These are phyloP conservation scores for Thymelicus acteon DNA, from an alignment of 2,888 invertebrate genomes.

Conservation along the genomic window DNA sequence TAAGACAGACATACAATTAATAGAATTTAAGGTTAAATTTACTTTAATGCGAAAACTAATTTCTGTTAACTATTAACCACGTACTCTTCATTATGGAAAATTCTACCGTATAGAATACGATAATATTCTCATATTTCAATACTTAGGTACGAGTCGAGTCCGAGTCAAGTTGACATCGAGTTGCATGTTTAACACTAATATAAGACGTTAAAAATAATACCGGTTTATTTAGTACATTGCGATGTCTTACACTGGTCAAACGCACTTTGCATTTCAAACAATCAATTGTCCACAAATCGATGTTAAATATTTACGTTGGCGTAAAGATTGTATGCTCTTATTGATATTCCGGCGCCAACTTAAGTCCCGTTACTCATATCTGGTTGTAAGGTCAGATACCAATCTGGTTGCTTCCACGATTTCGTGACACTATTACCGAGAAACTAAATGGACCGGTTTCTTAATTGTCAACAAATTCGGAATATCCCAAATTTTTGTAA, in stretches of 20 bases:
- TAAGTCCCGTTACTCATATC: constrained; percentile 17
- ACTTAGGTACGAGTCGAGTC: too few species aligned
- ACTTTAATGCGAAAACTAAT: too few species aligned
- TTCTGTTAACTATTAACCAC: too few species aligned
- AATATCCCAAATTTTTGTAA: not conserved
- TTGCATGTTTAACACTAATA: too few species aligned
- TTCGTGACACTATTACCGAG: not conserved
- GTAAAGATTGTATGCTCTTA: not conserved
- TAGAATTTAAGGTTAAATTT: too few species aligned
- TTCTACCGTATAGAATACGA: too few species aligned
- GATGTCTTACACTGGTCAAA: not conserved
- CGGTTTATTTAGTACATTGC: not conserved
- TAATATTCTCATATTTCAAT: too few species aligned
- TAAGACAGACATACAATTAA: too few species aligned
- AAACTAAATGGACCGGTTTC: not conserved
- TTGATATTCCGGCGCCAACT: constrained; percentile 24
- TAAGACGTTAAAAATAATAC: too few species aligned
- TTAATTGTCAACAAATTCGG: not conserved
- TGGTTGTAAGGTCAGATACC: constrained; percentile 8
- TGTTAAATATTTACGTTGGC: constrained; percentile 13
- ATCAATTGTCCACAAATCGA: not conserved
- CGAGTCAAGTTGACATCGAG: too few species aligned
- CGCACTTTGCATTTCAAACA: constrained; percentile 1
- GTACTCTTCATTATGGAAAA: too few species aligned
- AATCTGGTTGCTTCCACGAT: not conserved